Evolutionary conservation across 2,888 invertebrate species (phyloP), one percentile per base, ranked within the genome.

Genomic region (Eudemis profundana): DNA sequence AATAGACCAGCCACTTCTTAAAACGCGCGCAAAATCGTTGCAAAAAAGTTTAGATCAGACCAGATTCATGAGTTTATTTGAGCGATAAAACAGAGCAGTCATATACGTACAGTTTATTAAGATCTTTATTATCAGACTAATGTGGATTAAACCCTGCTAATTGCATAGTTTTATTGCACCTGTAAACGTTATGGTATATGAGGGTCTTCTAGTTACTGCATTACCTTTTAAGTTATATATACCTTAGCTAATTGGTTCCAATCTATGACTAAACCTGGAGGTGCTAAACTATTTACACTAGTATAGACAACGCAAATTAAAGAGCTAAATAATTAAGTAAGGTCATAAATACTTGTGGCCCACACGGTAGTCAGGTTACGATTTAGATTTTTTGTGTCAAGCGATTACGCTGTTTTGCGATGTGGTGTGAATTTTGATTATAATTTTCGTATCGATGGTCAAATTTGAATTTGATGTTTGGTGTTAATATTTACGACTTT

Each of bases 401-500:
- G 36, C 21, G 53, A 61, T 14, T 3, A 7, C 40, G 50, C 61
- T 53, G 40, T 42, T 15, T 15, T 4, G 0, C n/a, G 2, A 21
- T 38, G 4, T 40, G 21, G 12, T 51, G 33, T 40, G 23, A 23
- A 23, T 23, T 36, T 14, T 15, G 15, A 23, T 15, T 21, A 17
- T 23, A 4, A 23, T 61, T 46, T 59, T 38, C n/a, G 21, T 23
- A 46, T 46, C 44, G 36, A 46, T 61, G 14, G 61, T 51, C 14
- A 47, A 46, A 51, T 46, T 38, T 15, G n/a, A 17, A 44, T 50
- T 51, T 21, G 15, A 44, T n/a, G 8, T 36, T 61, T 53, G 23
- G 53, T 61, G 61, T 33, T 21, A 36, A 61, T 36, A 23, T 53
- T 53, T 46, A 61, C n/a, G 36, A 46, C n/a, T 21, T 21, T 51